Evolutionary conservation across 2,888 invertebrate genomes (phyloP).

Genomic region (Pedicia rivosa): DNA sequence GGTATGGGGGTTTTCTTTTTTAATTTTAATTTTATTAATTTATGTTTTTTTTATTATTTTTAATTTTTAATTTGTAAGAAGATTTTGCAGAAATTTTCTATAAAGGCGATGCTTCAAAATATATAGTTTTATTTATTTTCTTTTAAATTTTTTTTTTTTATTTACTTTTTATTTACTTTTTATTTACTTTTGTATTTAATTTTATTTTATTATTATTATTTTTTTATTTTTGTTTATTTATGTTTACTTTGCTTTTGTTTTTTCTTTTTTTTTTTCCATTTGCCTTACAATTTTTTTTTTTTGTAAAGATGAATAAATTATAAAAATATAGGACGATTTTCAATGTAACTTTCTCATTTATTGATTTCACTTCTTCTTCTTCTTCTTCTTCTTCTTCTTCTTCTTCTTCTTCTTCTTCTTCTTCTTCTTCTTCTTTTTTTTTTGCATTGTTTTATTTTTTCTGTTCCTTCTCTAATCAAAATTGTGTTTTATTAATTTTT

Average conservation of each 20-base stretch:
- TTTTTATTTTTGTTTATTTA: too few relatives aligned
- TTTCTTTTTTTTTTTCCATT: too few relatives aligned
- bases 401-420: not conserved
- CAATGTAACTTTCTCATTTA: too few relatives aligned
- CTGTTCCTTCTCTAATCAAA: not conserved
- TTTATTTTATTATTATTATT: too few relatives aligned
- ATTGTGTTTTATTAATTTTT: not conserved
- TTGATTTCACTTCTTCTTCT: too few relatives aligned
- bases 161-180: not conserved
- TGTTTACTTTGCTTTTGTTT: too few relatives aligned
- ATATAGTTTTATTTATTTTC: too few relatives aligned
- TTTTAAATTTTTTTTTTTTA: not conserved
- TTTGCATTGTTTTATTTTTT: not conserved
- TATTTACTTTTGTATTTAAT: too few relatives aligned
- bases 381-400: not conserved
- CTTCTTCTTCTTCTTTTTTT: not conserved
- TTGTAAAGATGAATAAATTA: too few relatives aligned
- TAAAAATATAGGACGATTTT: not conserved
- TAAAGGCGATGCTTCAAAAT: constrained; percentile 7
- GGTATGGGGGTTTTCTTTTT: not conserved
- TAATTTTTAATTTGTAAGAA: not conserved
- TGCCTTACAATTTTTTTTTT: too few relatives aligned
- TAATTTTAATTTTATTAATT: not conserved
- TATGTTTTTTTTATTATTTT: not conserved
- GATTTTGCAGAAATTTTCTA: constrained; percentile 6